A percentile compares a stretch with the other conserved stretches of the same genome.
Evolutionary conservation across 2,113 vertebrate species (phyloP).

Genomic region (Cochlearius cochlearius): DNA sequence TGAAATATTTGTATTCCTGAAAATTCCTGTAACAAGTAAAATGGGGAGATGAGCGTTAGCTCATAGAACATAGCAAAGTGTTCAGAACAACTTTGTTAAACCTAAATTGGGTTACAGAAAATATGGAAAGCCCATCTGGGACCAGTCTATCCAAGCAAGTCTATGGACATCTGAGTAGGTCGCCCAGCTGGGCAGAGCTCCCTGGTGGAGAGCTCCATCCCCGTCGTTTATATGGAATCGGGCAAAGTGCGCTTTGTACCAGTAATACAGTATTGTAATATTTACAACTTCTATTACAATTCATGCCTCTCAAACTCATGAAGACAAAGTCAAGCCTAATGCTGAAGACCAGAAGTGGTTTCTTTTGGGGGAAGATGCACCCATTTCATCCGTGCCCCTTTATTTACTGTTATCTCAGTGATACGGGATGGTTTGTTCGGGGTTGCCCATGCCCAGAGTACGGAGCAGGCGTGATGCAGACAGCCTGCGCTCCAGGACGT

Average conservation of each 20-base stretch:
- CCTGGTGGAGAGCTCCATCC: neutral
- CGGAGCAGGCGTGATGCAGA: neutral
- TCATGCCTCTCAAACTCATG: neutral
- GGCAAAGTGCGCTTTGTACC: neutral
- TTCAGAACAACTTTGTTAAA: neutral
- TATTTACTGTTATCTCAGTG: neutral
- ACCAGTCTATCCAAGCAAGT: neutral
- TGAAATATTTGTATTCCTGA: neutral
- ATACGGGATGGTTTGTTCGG: accelerated
- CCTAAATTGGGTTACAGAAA: neutral
- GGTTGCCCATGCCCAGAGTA: neutral
- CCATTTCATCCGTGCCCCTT: neutral
- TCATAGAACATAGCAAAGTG: neutral
- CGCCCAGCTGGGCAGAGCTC: neutral
- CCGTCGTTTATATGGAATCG: neutral
- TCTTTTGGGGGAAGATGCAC: neutral
- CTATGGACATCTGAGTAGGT: neutral
- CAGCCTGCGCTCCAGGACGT: neutral
- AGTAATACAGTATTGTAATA: too few relatives aligned
- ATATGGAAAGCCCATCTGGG: accelerated
- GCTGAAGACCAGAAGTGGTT: neutral
- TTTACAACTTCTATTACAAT: neutral
- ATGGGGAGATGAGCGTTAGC: neutral
- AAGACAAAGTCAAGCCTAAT: neutral
- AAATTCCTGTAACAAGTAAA: neutral